These are phyloP conservation scores for Siderastrea radians DNA, from an alignment of 92 coral and sea anemone genomes.

Conservation along the genomic window DNA sequence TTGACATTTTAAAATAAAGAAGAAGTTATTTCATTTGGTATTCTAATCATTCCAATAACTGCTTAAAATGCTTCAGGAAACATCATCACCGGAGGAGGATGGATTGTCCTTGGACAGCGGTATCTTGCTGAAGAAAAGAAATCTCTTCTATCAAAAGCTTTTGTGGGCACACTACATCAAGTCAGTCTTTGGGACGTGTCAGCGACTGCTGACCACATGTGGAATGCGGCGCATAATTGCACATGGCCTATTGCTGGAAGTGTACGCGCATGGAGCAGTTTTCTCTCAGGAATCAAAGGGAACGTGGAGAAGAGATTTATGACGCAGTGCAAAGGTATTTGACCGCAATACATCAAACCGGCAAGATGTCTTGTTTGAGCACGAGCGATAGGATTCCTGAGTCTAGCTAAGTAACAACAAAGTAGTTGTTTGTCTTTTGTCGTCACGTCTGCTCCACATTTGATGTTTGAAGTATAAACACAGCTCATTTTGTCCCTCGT, in stretches of 20 bases:
- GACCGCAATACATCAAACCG: neutral
- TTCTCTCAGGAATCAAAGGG: conserved; percentile 72
- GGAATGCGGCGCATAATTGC: conserved; percentile 77
- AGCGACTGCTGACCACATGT: conserved; percentile 66
- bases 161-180: conserved; percentile 73
- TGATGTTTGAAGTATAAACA: too few species aligned
- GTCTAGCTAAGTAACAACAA: too few species aligned
- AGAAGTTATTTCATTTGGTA: too few species aligned
- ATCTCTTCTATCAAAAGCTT: conserved; percentile 37
- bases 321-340: conserved; percentile 67
- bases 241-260: conserved; percentile 78
- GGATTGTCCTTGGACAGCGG: conserved; percentile 68
- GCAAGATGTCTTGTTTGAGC: neutral
- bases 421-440: too few species aligned
- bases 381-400: too few species aligned
- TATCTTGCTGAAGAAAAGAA: conserved; percentile 40
- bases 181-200: conserved; percentile 70
- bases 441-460: too few species aligned
- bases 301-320: conserved; percentile 55
- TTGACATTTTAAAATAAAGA: too few species aligned
- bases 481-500: too few species aligned
- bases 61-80: neutral
- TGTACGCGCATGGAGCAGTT: conserved; percentile 68
- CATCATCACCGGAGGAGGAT: conserved; percentile 69
- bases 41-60: too few species aligned